Base-by-base conservation (phyloP, 2,113 vertebrate species). In the Alligator mississippiensis region DNA sequence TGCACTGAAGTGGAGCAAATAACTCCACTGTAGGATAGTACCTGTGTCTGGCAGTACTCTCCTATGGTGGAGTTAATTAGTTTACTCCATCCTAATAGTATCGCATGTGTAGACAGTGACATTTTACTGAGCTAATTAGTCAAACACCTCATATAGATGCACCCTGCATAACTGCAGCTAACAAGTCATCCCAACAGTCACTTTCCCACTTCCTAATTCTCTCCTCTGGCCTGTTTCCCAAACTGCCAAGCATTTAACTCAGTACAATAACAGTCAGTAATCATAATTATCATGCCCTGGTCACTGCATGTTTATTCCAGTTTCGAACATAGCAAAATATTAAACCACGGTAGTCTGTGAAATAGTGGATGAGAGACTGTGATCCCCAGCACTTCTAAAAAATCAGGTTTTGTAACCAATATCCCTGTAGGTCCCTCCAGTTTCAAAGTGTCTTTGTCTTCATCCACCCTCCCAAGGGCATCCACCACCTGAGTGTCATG, bases 101-200 rank as follows among this genome's bases (percentile, higher is more conserved):
- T 8, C 47, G 9, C 47, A 47, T 47, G 47, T 47, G 47, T 47
- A 47, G 8, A 47, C 47, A 47, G 47, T 47, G 47, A 47, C 47
- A 47, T 47, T 47, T 47, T 47, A 47, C 47, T 47, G 47, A 47
- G 47, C 47, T 47, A 47, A 47, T 47, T 47, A 47, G 47, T 47
- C 47, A 47, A 47, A 47, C 47, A 9, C 9, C 47, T 47, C 47
- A 47, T 47, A 47, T 9, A 47, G 47, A 47, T 3, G 47, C 9
- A 8, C 47, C 87, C 78, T 93, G 82, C 9, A 6, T 30, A 5
- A 0, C 0, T 59, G 89, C 90, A 94, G 85, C 96, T 92, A 84
- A 80, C 82, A 95, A 84, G 87, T 90, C 84, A 60, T 86, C 77
- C 61, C 13, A 90, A 94, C 77, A 92, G 82, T n/a, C 18, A 1